Conservation (phyloP, 1,140 invertebrate genomes). For the Paracyclopina nana region DNA sequence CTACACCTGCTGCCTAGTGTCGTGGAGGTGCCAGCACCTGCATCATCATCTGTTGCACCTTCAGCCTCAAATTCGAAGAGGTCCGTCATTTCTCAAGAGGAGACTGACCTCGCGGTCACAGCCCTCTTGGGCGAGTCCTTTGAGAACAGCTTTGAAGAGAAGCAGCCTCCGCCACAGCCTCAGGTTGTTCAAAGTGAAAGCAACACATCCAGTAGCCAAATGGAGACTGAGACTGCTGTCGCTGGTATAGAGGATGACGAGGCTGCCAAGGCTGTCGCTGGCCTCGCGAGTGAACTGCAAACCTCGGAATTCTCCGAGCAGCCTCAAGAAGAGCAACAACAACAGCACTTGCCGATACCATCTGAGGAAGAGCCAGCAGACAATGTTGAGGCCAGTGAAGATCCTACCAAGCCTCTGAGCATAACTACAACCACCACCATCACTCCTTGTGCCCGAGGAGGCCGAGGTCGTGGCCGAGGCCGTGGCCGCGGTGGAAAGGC, state of each 20-base stretch:
- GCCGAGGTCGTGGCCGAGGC: neutral
- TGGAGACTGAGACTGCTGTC: slow-evolving; percentile 7
- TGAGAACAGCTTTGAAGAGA: slow-evolving; percentile 6
- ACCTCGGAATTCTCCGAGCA: neutral
- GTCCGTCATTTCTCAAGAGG: slow-evolving; percentile 13
- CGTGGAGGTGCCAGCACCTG: too few species aligned
- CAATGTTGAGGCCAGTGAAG: neutral
- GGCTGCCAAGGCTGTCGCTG: slow-evolving; percentile 12
- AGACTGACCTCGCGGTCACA: slow-evolving; percentile 8
- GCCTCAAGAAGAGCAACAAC: neutral
- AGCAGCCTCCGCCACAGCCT: neutral
- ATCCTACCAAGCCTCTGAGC: neutral
- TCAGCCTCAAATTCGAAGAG: too few species aligned
- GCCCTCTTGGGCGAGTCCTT: slow-evolving; percentile 13
- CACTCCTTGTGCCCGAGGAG: neutral
- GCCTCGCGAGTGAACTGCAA: neutral
- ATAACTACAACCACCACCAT: neutral
- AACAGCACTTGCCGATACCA: neutral
- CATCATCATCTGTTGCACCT: too few species aligned
- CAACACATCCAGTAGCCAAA: neutral
- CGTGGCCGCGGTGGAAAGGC: neutral
- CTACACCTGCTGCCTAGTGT: too few species aligned
- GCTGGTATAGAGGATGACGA: slow-evolving; percentile 3
- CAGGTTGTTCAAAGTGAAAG: neutral
- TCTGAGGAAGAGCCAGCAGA: neutral